A percentile compares a stretch with the other conserved stretches of the same genome.
These are phyloP conservation scores for Gobionotothen gibberifrons DNA, from an alignment of 2,797 vertebrate species.

Conservation along the genomic window DNA sequence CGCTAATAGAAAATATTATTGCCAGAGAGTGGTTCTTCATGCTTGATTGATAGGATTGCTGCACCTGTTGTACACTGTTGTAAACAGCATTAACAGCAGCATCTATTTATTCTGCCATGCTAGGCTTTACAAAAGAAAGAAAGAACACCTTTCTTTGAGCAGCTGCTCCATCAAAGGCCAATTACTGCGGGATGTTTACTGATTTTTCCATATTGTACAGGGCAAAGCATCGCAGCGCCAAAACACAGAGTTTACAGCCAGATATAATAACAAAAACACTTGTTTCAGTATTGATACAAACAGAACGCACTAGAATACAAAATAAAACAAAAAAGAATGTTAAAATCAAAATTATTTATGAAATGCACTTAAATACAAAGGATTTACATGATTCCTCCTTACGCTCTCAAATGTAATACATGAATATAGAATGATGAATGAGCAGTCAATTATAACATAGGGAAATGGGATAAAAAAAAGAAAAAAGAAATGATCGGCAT, in stretches of 20 bases:
- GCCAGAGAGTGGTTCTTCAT: constrained; percentile 43
- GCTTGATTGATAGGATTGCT: constrained; percentile 48
- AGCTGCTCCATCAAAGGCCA: constrained; percentile 50
- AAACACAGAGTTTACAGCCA: constrained; percentile 42
- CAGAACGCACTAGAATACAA: constrained; percentile 54
- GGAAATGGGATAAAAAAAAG: constrained; percentile 23
- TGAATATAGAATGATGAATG: constrained; percentile 58
- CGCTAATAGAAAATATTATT: constrained; percentile 45
- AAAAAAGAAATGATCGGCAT: constrained; percentile 38
- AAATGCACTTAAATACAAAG: constrained; percentile 50
- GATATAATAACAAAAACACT: constrained; percentile 40
- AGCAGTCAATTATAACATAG: constrained; percentile 62
- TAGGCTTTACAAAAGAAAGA: constrained; percentile 28
- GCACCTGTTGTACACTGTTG: constrained; percentile 55
- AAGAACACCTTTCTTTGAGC: constrained; percentile 39
- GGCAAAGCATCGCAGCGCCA: constrained; percentile 38
- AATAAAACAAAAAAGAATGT: constrained; percentile 40
- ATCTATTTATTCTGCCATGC: constrained; percentile 39
- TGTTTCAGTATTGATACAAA: constrained; percentile 47
- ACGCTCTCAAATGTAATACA: constrained; percentile 47
- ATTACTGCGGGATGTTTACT: constrained; percentile 53
- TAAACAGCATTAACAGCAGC: constrained; percentile 47
- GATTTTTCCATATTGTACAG: constrained; percentile 45
- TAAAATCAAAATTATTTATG: constrained; percentile 48
- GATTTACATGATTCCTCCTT: constrained; percentile 53